Conservation (phyloP, 2,797 vertebrate genomes). For the Enoplosus armatus region DNA sequence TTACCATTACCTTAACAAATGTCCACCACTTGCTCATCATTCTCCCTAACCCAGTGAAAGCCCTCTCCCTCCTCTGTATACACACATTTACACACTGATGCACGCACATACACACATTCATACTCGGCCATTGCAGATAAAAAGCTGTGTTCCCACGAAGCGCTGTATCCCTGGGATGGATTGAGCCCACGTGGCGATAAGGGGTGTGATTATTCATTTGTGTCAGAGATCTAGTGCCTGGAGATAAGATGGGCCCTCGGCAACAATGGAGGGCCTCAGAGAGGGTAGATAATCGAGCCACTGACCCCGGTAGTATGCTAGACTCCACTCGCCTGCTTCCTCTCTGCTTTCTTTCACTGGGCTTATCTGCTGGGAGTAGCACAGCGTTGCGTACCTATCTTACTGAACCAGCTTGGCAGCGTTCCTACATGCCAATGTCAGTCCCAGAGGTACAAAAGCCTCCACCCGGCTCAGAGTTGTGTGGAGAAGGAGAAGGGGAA, state of each 20-base stretch:
- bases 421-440: slow-evolving; percentile 57
- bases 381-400: slow-evolving; percentile 63
- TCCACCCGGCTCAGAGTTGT: slow-evolving; percentile 51
- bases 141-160: slow-evolving; percentile 43
- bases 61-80: slow-evolving; percentile 29
- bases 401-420: slow-evolving; percentile 69
- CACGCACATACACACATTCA: slow-evolving; percentile 10
- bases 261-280: slow-evolving; percentile 70
- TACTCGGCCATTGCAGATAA: slow-evolving; percentile 1
- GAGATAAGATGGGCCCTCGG: slow-evolving; percentile 74
- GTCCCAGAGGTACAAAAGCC: slow-evolving; percentile 65
- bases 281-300: slow-evolving; percentile 76
- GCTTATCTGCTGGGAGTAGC: slow-evolving; percentile 72
- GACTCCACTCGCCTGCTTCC: slow-evolving; percentile 49
- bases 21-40: slow-evolving; percentile 50
- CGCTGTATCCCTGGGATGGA: slow-evolving; percentile 31
- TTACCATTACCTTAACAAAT: slow-evolving; percentile 74
- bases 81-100: slow-evolving; percentile 15
- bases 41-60: slow-evolving; percentile 37
- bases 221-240: slow-evolving; percentile 70
- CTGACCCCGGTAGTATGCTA: slow-evolving; percentile 68
- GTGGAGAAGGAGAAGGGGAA: slow-evolving; percentile 43
- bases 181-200: slow-evolving; percentile 57
- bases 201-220: slow-evolving; percentile 71
- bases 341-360: slow-evolving; percentile 62